Evolutionary conservation across 1,140 invertebrate species (phyloP), one percentile per base, ranked within the genome.

Genomic region (Ditylenchus dipsaci): DNA sequence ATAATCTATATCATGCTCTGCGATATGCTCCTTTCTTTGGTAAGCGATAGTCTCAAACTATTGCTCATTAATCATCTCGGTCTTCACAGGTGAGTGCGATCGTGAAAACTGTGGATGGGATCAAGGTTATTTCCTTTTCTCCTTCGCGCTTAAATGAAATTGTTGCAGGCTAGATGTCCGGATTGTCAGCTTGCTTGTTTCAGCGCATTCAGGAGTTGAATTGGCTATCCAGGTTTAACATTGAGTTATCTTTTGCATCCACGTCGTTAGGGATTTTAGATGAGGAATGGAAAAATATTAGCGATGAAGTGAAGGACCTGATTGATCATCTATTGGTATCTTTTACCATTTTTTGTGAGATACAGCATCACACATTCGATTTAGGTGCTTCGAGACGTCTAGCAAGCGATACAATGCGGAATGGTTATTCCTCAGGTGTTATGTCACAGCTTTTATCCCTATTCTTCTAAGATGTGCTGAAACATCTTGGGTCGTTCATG

Each of bases 11-110:
- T 97, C 75, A 86, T 97, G 79, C 87, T 98, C 26, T 97, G 92
- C 85, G 95, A 95, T 97, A 97, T 86, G 92, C 94, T 72, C 95
- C 95, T 21, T 97, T 98, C 87, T 92, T 91, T 78, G 92, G 91
- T n/a, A n/a, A n/a, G n/a, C n/a, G n/a, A n/a, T n/a, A n/a, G n/a
- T n/a, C n/a, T n/a, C n/a, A n/a, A n/a, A n/a, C n/a, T n/a, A n/a
- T n/a, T n/a, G n/a, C n/a, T n/a, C n/a, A n/a, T n/a, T n/a, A n/a
- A n/a, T n/a, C n/a, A n/a, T n/a, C n/a, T n/a, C n/a, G n/a, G n/a
- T n/a, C n/a, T n/a, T n/a, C n/a, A n/a, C n/a, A n/a, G n/a, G n/a
- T 7, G 89, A 91, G 79, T 94, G 92, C 61, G 71, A 77, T 13
- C 86, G 88, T 57, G 74, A 80, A 21, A 91, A 95, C 78, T 97